Percentiles rank a stretch among this genome's conserved stretches.
Evolutionary conservation across 2,797 vertebrate genomes (phyloP).

Genomic region (Esox lucius): DNA sequence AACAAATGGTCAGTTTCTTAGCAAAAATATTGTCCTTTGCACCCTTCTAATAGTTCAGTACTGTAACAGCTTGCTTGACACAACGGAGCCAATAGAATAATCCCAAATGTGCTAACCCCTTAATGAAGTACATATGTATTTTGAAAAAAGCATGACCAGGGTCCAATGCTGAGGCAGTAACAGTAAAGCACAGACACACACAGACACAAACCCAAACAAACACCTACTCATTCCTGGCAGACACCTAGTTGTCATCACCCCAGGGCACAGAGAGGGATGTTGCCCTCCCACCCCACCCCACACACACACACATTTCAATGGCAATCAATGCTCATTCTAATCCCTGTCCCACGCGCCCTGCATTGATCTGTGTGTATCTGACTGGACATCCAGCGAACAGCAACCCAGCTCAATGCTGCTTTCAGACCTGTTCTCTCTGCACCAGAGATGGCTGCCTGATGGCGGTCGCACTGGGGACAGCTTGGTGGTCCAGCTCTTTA

Average conservation of each 20-base stretch:
- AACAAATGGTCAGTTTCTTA: background rate
- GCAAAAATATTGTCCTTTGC: background rate
- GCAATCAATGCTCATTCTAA: background rate
- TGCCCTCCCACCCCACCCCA: no score
- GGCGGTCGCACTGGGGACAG: constrained; percentile 38
- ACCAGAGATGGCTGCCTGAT: background rate
- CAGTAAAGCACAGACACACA: background rate
- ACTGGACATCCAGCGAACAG: background rate
- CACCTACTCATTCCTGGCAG: background rate
- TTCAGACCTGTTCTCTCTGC: background rate
- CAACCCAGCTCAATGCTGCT: background rate
- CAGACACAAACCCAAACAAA: background rate
- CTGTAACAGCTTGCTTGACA: background rate
- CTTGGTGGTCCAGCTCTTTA: constrained; percentile 43
- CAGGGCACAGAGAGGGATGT: background rate
- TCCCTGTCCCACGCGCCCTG: background rate
- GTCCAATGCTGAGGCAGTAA: background rate
- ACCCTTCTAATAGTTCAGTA: background rate
- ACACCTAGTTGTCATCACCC: background rate
- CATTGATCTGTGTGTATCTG: constrained; percentile 4
- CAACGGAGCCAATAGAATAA: background rate
- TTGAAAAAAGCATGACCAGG: background rate
- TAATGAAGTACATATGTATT: background rate
- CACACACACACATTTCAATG: no score
- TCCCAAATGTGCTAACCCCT: background rate